These are phyloP conservation scores for Nasonia giraulti DNA, from an alignment of 1,140 invertebrate genomes.

Conservation along the genomic window DNA sequence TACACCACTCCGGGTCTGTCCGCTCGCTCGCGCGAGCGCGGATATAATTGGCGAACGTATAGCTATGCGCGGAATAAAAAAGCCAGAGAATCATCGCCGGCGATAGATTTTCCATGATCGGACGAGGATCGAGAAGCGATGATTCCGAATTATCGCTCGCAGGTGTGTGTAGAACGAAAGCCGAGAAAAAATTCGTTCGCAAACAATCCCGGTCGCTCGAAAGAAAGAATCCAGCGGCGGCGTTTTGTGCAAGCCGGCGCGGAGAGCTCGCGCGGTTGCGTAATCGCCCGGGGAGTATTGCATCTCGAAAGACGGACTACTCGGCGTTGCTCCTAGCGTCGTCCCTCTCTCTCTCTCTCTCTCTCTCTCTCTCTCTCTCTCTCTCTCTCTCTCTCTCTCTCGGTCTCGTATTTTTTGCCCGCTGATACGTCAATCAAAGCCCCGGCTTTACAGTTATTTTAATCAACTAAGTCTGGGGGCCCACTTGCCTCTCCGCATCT, in stretches of 20 bases:
- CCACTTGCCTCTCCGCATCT: slow-evolving; percentile 16
- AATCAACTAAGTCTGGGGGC: slow-evolving; percentile 50
- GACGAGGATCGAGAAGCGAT: too few relatives aligned
- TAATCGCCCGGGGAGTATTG: slow-evolving; percentile 48
- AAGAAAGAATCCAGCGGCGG: background rate
- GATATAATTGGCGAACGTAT: background rate
- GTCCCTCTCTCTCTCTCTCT: too few relatives aligned
- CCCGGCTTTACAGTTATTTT: slow-evolving; percentile 51
- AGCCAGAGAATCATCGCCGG: background rate
- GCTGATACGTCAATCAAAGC: slow-evolving; percentile 53
- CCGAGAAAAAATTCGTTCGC: background rate
- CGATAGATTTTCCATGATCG: too few relatives aligned
- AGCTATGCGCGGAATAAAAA: background rate
- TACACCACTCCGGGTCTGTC: background rate
- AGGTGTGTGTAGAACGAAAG: background rate
- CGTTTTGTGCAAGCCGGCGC: slow-evolving; percentile 16
- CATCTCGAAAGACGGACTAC: slow-evolving; percentile 20
- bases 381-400: background rate
- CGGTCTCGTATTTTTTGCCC: slow-evolving; percentile 23
- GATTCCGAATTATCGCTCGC: too few relatives aligned
- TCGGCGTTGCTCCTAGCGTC: background rate
- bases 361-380: background rate
- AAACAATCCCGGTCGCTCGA: background rate
- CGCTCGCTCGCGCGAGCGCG: background rate
- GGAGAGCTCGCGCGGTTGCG: slow-evolving; percentile 21